Conservation (phyloP, 2,888 invertebrate genomes). For the Helicoverpa assulta region DNA sequence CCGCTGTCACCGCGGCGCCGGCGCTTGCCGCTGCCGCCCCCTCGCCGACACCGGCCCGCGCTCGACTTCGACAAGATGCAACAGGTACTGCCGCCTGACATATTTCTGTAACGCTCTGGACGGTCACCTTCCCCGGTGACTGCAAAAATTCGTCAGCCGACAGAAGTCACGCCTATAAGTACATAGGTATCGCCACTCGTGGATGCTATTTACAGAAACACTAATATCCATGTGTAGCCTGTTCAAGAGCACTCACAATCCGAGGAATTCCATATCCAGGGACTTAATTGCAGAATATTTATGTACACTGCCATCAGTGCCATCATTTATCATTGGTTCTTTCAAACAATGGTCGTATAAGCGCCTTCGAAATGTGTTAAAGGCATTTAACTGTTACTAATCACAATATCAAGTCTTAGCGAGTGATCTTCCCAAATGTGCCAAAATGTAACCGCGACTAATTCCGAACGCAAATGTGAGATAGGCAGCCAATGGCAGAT, state of each 20-base stretch:
- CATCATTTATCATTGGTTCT: background rate
- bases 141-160: too few species aligned
- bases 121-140: background rate
- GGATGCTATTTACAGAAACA: background rate
- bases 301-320: background rate
- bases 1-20: constrained; percentile 86
- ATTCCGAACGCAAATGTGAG: constrained; percentile 45
- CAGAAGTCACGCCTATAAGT: too few species aligned
- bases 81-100: constrained; percentile 91
- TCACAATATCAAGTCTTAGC: constrained; percentile 13
- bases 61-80: constrained; percentile 99
- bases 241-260: background rate
- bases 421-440: constrained; percentile 15
- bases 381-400: background rate
- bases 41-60: constrained; percentile 94
- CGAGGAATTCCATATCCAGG: background rate
- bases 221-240: background rate
- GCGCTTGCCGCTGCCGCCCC: constrained; percentile 82
- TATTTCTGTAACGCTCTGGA: background rate
- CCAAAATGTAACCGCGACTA: constrained; percentile 33
- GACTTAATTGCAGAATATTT: background rate
- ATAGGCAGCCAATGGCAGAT: constrained; percentile 42
- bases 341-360: background rate
- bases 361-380: background rate
- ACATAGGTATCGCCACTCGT: constrained; percentile 1